A percentile compares a stretch with the other conserved stretches of the same genome.
Evolutionary conservation across 2,797 vertebrate genomes (phyloP).

Genomic region (Prionace glauca): DNA sequence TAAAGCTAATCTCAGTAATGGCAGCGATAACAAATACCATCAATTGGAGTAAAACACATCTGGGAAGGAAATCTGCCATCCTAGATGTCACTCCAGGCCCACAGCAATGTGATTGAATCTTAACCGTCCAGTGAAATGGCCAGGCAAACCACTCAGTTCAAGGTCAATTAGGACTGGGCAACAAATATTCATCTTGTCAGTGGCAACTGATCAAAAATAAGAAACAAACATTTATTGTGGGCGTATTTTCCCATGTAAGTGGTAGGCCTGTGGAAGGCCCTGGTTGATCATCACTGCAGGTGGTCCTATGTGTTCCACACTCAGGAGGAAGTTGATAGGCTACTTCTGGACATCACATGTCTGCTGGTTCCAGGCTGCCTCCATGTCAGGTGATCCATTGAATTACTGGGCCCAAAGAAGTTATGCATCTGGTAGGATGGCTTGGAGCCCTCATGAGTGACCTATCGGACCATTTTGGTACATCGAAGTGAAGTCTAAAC

Average conservation of each 20-base stretch:
- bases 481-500: not conserved
- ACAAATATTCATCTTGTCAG: no score
- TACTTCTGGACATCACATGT: not conserved
- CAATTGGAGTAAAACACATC: no score
- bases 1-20: no score
- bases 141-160: no score
- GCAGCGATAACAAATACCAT: no score
- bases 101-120: no score
- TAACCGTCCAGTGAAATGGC: no score
- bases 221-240: not conserved
- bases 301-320: not conserved
- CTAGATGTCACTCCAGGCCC: no score
- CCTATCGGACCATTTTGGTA: not conserved
- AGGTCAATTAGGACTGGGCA: no score
- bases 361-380: not conserved
- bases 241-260: not conserved
- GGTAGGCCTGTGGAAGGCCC: not conserved
- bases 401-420: not conserved
- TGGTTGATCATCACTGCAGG: not conserved
- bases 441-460: not conserved
- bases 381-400: not conserved
- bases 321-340: not conserved
- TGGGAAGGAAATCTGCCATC: no score
- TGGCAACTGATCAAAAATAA: no score
- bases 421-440: not conserved